Conservation (phyloP, 23 tunicate species). For the Ciona savignyi region DNA sequence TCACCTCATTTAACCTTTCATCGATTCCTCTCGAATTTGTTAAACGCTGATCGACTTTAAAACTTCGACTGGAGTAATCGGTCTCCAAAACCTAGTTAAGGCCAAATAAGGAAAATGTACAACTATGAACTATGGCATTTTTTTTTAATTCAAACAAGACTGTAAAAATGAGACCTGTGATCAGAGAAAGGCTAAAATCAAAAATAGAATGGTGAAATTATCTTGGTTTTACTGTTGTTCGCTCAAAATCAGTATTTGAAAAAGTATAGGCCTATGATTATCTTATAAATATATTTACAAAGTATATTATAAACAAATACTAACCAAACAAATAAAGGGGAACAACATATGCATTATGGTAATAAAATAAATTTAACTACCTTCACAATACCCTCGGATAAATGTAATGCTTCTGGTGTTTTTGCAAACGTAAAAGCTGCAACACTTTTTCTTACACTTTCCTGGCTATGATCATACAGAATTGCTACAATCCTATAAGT, state of each 20-base stretch:
- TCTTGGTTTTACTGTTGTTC: too few species aligned
- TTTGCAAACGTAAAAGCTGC: conserved; percentile 15
- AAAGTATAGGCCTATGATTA: too few species aligned
- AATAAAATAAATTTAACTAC: conserved; percentile 4
- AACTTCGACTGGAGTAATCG: conserved; percentile 5
- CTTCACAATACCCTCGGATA: conserved; percentile 41
- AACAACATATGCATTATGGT: background rate
- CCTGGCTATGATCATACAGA: conserved; percentile 52
- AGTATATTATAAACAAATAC: too few species aligned
- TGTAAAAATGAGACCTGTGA: too few species aligned
- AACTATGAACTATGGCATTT: too few species aligned
- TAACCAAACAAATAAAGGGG: background rate
- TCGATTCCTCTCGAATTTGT: conserved; percentile 49
- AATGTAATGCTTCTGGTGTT: conserved; percentile 4
- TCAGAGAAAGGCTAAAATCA: too few species aligned
- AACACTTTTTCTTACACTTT: conserved; percentile 20
- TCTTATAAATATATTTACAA: too few species aligned
- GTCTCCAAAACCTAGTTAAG: conserved; percentile 2
- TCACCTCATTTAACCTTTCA: conserved; percentile 21
- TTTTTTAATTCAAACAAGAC: too few species aligned
- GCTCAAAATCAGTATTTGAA: too few species aligned
- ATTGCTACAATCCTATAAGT: conserved; percentile 39
- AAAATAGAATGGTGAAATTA: too few species aligned
- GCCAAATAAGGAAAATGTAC: too few species aligned
- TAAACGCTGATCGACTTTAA: conserved; percentile 9